A percentile compares a stretch with the other conserved stretches of the same genome.
These are phyloP conservation scores for Microcebus murinus DNA, from an alignment of 2,113 vertebrate genomes.

Conservation along the genomic window DNA sequence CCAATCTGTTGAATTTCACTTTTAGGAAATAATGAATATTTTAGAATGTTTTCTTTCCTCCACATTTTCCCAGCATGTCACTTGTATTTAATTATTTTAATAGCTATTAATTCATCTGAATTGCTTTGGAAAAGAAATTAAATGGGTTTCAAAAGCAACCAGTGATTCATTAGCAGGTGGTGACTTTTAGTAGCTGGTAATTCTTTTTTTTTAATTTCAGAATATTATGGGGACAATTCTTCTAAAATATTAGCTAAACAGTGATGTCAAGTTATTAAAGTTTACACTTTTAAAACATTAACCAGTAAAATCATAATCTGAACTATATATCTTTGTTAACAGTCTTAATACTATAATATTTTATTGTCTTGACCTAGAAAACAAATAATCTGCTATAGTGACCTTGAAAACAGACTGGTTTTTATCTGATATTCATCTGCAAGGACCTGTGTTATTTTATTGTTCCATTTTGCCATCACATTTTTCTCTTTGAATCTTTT, in stretches of 20 bases:
- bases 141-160: constrained; percentile 32
- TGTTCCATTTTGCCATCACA: background rate
- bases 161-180: background rate
- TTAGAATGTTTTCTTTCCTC: background rate
- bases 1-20: background rate
- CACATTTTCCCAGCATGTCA: constrained; percentile 37
- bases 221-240: background rate
- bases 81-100: constrained; percentile 58
- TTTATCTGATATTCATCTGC: background rate
- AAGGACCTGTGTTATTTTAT: background rate
- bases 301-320: background rate
- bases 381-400: background rate
- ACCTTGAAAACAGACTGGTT: background rate
- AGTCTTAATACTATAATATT: background rate
- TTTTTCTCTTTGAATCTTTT: background rate
- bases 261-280: background rate
- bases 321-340: background rate
- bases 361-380: background rate
- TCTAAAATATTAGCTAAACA: constrained; percentile 3
- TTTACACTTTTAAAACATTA: background rate
- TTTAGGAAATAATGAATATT: constrained; percentile 28
- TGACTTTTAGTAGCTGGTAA: background rate
- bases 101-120: constrained; percentile 20
- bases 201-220: background rate
- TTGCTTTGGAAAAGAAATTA: constrained; percentile 30